These are phyloP conservation scores for Cyclophora punctaria DNA, from an alignment of 2,888 invertebrate species.

Conservation along the genomic window DNA sequence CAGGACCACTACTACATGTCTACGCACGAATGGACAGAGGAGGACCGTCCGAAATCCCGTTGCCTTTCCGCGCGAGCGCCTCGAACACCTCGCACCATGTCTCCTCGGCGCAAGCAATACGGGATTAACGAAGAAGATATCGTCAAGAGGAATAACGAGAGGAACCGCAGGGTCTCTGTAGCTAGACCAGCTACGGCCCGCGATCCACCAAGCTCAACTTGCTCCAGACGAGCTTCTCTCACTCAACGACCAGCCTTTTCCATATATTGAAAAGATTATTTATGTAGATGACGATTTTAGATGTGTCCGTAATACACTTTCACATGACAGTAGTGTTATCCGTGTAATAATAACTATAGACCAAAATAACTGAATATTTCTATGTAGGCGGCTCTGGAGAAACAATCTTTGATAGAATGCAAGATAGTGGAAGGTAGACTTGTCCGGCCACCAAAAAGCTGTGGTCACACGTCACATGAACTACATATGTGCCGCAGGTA, in stretches of 20 bases:
- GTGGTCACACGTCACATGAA: too few species aligned
- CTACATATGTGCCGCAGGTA: too few species aligned
- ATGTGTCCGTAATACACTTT: background rate
- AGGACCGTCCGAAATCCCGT: slow-evolving; percentile 50
- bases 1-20: slow-evolving; percentile 59
- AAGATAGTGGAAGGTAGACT: too few species aligned
- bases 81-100: slow-evolving; percentile 41
- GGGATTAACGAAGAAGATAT: slow-evolving; percentile 35
- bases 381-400: too few species aligned
- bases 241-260: slow-evolving; percentile 65
- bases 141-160: slow-evolving; percentile 46
- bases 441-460: too few species aligned
- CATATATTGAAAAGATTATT: slow-evolving; percentile 38
- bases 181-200: slow-evolving; percentile 52
- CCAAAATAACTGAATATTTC: too few species aligned
- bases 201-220: slow-evolving; percentile 43
- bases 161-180: slow-evolving; percentile 44
- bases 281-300: background rate
- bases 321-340: too few species aligned
- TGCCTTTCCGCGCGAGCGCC: slow-evolving; percentile 55
- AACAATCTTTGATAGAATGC: too few species aligned
- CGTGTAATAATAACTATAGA: too few species aligned
- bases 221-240: slow-evolving; percentile 50
- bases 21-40: slow-evolving; percentile 50
- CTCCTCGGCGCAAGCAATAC: slow-evolving; percentile 36